Percentiles rank a stretch among this genome's conserved stretches.
Conservation (phyloP, 2,888 invertebrate species). For the Andrena bicolor region DNA sequence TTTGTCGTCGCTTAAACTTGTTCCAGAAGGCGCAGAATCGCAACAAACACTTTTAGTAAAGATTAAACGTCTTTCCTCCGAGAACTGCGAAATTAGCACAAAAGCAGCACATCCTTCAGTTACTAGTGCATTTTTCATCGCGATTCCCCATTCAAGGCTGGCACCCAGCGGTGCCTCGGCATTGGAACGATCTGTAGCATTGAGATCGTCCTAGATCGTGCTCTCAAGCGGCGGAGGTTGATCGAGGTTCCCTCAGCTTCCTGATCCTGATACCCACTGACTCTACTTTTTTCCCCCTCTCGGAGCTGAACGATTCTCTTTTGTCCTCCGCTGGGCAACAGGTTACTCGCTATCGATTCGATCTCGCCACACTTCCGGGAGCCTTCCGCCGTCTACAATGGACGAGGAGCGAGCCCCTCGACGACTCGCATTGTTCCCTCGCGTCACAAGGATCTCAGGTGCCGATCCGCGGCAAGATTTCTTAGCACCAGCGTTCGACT, state of each 20-base stretch:
- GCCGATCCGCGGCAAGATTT: background rate
- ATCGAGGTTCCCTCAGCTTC: conserved; percentile 45
- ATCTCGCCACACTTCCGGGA: conserved; percentile 65
- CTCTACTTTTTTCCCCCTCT: conserved; percentile 33
- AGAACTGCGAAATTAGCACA: background rate
- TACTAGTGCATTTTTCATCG: conserved; percentile 36
- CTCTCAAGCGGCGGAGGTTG: conserved; percentile 42
- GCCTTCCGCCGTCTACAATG: conserved; percentile 38
- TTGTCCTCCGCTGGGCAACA: conserved; percentile 54
- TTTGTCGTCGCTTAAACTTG: background rate
- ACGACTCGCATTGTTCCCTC: conserved; percentile 43
- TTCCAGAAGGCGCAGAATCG: background rate
- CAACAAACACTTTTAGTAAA: background rate
- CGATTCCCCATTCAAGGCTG: conserved; percentile 39
- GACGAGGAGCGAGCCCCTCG: conserved; percentile 12
- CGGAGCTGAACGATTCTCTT: conserved; percentile 41
- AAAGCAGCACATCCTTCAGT: too few relatives aligned
- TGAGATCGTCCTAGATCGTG: conserved; percentile 57
- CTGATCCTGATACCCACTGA: conserved; percentile 43
- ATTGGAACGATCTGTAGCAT: conserved; percentile 44
- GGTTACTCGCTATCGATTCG: conserved; percentile 59
- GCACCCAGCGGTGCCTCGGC: conserved; percentile 28
- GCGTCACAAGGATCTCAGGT: conserved; percentile 10
- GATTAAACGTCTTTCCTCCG: background rate
- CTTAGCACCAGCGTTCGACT: background rate